These are phyloP conservation scores for Beris morrisii DNA, from an alignment of 2,888 invertebrate genomes.

Conservation along the genomic window DNA sequence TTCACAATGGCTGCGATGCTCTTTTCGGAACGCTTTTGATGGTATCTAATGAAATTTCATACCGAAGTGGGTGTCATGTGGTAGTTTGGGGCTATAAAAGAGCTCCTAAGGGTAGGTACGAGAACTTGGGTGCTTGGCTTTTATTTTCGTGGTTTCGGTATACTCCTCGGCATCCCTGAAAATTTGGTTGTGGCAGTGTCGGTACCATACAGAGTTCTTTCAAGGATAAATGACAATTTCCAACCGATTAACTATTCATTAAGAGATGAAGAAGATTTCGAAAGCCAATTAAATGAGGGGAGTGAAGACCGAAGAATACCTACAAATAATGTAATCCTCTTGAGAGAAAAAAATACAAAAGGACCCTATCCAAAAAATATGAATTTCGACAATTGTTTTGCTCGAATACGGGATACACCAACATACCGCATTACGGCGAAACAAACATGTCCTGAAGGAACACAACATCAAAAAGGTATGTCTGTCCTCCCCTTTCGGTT, in stretches of 20 bases:
- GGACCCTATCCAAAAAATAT: conserved; percentile 8
- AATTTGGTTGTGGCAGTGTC: conserved; percentile 1
- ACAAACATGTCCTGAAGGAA: conserved; percentile 34
- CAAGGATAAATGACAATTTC: conserved; percentile 35
- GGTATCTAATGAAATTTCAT: conserved; percentile 35
- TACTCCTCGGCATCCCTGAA: background rate
- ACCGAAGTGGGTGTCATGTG: conserved; percentile 1
- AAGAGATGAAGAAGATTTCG: conserved; percentile 19
- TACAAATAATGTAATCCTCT: background rate
- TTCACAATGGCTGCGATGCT: conserved; percentile 36
- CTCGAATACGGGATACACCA: background rate
- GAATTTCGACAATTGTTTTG: too few relatives aligned
- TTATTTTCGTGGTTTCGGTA: conserved; percentile 20
- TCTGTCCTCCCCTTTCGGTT: background rate
- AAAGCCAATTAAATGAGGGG: conserved; percentile 34
- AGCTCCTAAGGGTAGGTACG: conserved; percentile 9
- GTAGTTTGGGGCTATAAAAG: conserved; percentile 14
- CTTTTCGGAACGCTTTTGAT: conserved; percentile 37
- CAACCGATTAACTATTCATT: conserved; percentile 39
- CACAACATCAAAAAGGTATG: conserved; percentile 32
- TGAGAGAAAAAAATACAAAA: background rate
- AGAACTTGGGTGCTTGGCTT: background rate
- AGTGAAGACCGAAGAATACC: background rate
- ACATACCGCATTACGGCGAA: conserved; percentile 21
- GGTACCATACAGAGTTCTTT: background rate